phyloP scores from a whole-genome alignment of 1,140 invertebrate genomes.

The Neodiprion pinetum region DNA sequence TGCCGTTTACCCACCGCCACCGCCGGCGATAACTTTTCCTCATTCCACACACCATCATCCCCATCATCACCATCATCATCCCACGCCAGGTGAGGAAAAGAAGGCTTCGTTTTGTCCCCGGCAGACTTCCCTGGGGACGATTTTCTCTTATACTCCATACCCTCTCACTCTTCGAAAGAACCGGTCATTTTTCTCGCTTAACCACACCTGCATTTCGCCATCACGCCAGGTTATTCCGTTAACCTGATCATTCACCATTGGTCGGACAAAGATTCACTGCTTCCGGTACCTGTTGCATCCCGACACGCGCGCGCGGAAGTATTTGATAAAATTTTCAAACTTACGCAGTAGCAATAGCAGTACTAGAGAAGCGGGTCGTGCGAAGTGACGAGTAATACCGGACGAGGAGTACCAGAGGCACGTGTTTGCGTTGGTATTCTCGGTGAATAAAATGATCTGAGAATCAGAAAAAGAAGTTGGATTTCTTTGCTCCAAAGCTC shows the following conservation, averaged over 20 bases:
- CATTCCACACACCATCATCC: slow-evolving; percentile 51
- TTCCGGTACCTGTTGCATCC: neutral
- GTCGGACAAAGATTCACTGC: neutral
- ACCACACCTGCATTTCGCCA: no score
- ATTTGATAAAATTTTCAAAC: neutral
- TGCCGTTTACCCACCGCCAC: slow-evolving; percentile 53
- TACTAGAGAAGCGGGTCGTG: no score
- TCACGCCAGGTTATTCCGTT: no score
- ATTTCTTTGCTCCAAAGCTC: no score
- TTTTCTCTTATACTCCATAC: neutral
- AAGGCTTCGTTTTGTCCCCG: neutral
- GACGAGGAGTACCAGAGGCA: no score
- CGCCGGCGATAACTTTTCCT: slow-evolving; percentile 46
- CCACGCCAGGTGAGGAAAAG: neutral
- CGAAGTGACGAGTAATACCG: no score
- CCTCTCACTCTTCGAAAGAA: neutral
- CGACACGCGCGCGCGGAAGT: neutral
- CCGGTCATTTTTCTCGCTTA: no score
- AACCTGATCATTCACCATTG: neutral
- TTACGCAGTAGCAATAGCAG: neutral
- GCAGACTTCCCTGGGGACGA: neutral
- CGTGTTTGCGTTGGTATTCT: no score
- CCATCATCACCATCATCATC: slow-evolving; percentile 35
- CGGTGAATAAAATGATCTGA: no score
- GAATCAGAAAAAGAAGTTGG: no score